These are phyloP conservation scores for Hyperoplus immaculatus DNA, from an alignment of 2,797 vertebrate genomes.

Conservation along the genomic window DNA sequence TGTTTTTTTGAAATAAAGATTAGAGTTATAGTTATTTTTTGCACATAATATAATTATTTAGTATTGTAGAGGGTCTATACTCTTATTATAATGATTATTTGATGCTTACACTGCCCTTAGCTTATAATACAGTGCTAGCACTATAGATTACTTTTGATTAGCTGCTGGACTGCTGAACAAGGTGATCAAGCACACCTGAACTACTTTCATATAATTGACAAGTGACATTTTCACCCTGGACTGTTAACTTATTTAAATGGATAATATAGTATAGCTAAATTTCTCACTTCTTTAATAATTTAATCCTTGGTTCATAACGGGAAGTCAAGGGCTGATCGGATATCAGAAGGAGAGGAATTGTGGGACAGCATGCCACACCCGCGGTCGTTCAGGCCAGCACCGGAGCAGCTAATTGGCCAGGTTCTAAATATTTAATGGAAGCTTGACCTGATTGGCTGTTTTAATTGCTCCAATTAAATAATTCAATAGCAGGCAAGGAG, in stretches of 20 bases:
- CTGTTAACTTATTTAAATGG: constrained; percentile 76
- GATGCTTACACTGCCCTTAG: constrained; percentile 2
- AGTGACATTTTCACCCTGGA: constrained; percentile 70
- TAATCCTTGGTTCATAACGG: constrained; percentile 79
- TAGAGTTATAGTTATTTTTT: neutral
- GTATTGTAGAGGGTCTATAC: neutral
- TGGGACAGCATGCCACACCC: constrained; percentile 65
- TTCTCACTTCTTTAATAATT: constrained; percentile 75
- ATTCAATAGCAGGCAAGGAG: constrained; percentile 76
- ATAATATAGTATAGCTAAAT: constrained; percentile 67
- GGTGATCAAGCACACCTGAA: constrained; percentile 52
- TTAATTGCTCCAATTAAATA: constrained; percentile 84
- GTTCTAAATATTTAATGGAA: constrained; percentile 81
- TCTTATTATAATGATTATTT: neutral
- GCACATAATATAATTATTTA: neutral
- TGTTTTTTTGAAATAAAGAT: neutral
- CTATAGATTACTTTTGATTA: constrained; percentile 25
- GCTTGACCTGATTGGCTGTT: constrained; percentile 80
- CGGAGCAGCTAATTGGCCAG: constrained; percentile 78
- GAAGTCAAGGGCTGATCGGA: constrained; percentile 64
- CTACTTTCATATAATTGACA: constrained; percentile 58
- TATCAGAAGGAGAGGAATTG: constrained; percentile 71
- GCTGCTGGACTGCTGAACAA: constrained; percentile 51
- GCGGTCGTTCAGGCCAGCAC: constrained; percentile 65
- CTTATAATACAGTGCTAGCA: neutral